Percentiles rank a stretch among this genome's conserved stretches.
These are phyloP conservation scores for Frieseomelitta varia DNA, from an alignment of 1,140 invertebrate species.

Conservation along the genomic window DNA sequence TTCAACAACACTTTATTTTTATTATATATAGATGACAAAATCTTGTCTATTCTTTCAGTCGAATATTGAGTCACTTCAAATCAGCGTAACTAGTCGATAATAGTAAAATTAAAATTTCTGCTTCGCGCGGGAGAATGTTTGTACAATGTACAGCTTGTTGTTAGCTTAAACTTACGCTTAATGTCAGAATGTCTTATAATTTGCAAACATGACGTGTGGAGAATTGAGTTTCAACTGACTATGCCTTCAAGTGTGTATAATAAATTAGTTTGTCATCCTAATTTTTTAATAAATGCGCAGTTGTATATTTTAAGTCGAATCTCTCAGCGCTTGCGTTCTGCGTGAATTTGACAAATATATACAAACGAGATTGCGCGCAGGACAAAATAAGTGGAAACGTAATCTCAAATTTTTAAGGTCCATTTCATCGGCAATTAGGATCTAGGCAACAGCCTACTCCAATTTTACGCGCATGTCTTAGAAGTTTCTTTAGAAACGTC, in stretches of 20 bases:
- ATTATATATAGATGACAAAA: neutral
- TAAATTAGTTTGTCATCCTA: neutral
- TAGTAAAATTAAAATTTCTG: neutral
- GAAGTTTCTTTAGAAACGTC: neutral
- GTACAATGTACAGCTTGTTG: neutral
- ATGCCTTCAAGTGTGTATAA: neutral
- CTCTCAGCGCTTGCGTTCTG: neutral
- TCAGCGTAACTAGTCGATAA: neutral
- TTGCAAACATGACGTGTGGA: neutral
- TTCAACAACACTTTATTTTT: constrained; percentile 5
- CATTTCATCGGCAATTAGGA: too few relatives aligned
- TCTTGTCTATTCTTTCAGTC: neutral
- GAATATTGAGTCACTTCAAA: neutral
- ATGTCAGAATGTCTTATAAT: neutral
- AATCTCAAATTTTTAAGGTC: neutral
- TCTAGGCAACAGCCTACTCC: too few relatives aligned
- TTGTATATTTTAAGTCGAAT: neutral
- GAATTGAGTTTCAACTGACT: neutral
- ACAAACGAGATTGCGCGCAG: too few relatives aligned
- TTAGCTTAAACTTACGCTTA: neutral
- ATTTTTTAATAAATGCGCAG: neutral
- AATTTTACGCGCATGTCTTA: too few relatives aligned
- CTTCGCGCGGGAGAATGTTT: neutral
- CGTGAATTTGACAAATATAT: neutral
- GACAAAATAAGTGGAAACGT: neutral